phyloP scores from a whole-genome alignment of 2,113 vertebrate genomes.

The Emydura subglobosa region DNA sequence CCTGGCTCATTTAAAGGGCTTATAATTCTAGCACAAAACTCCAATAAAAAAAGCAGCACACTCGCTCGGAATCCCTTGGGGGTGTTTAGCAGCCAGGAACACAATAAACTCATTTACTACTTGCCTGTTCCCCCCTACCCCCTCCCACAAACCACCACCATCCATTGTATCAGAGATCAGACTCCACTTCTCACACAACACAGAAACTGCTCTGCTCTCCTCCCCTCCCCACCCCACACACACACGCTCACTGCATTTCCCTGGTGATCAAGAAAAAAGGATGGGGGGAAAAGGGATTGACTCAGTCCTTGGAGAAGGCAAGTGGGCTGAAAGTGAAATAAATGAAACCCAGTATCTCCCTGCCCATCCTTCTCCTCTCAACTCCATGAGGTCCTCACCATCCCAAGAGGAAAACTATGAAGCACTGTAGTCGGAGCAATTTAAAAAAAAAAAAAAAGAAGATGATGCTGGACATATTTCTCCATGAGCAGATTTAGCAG shows the following conservation, averaged over 20 bases:
- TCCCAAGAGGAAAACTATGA: conserved; percentile 22
- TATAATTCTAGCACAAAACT: conserved; percentile 76
- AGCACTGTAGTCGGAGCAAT: not conserved
- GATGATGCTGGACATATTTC: conserved; percentile 16
- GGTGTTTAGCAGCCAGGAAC: conserved; percentile 71
- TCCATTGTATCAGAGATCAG: conserved; percentile 59
- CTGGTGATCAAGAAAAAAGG: not conserved
- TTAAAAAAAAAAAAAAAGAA: not conserved
- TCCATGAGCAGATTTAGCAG: conserved; percentile 39
- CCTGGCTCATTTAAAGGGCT: conserved; percentile 81
- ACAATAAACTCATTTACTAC: conserved; percentile 71
- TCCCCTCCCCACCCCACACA: not conserved
- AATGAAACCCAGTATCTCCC: not conserved
- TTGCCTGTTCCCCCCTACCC: conserved; percentile 2
- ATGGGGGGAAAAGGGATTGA: not conserved
- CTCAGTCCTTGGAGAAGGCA: not conserved
- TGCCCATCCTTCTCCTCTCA: not conserved
- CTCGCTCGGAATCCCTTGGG: conserved; percentile 71
- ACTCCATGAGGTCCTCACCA: not conserved
- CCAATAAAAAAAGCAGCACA: conserved; percentile 78
- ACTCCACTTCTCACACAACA: not conserved
- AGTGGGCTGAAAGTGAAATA: not conserved
- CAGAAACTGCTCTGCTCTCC: not conserved
- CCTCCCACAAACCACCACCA: not conserved
- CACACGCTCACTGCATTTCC: not conserved